Evolutionary conservation across 2,113 vertebrate genomes (phyloP), one percentile per base, ranked within the genome.

Genomic region (Spea bombifrons): DNA sequence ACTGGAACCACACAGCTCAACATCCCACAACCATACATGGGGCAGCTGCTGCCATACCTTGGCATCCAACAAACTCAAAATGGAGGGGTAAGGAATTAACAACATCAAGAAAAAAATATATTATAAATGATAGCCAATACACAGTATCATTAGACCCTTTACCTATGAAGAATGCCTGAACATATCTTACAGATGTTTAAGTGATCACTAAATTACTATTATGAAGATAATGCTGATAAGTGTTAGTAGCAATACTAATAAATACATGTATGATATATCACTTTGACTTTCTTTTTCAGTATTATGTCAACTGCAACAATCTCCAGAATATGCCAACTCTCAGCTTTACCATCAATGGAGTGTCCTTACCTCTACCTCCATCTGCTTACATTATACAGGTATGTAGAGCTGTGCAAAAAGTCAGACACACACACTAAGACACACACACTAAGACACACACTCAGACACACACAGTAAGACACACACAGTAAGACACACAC

Each of bases 1-100:
- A 91, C 89, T 10, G 89, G 89, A 77, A 91, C 88, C 71, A 88
- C 89, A 7, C 68, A 55, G 30, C 85, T 91, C 48, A 87, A 85
- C n/a, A 87, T 80, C 13, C 88, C 90, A 30, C 6, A 65, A 30
- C 68, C 84, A 59, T 0, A 80, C 81, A 8, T 90, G 61, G 75
- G 71, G 75, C 0, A 13, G 57, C 80, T 86, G 72, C 84, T 89
- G 83, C 81, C 88, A 80, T 63, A 76, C 63, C 87, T 89, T 75
- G 87, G 87, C 55, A 89, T 87, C 72, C 85, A 89, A 17, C 47
- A 70, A 53, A 67, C 10, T 71, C 83, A 89, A 52, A 77, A 87
- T 71, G 88, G 88, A 81, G 30, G 63, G 81, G 85, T 89, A 86
- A 83, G 83, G 55, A 8, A 59, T 59, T 59, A 7, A 30, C 30